These are phyloP conservation scores for Habrosyne pyritoides DNA, from an alignment of 2,888 invertebrate species.

Conservation along the genomic window DNA sequence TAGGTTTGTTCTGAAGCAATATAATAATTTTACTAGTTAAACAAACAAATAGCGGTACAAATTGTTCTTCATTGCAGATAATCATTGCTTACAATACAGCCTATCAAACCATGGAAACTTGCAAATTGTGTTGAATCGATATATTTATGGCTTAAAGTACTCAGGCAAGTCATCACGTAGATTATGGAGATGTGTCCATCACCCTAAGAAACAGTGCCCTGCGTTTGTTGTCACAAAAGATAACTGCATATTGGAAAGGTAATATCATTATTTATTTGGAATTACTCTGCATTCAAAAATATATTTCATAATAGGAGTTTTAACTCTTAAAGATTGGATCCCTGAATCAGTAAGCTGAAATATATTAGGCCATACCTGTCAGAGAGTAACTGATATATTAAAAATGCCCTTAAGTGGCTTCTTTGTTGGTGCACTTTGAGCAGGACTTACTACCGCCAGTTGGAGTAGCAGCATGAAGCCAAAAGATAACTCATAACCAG, in stretches of 20 bases:
- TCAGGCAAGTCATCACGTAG: conserved; percentile 44
- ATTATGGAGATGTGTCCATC: conserved; percentile 70
- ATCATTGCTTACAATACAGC: conserved; percentile 55
- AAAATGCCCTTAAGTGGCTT: conserved; percentile 42
- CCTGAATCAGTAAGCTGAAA: no score
- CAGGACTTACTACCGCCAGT: background rate
- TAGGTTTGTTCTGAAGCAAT: background rate
- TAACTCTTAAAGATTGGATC: no score
- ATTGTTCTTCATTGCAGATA: background rate
- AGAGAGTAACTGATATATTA: conserved; percentile 10
- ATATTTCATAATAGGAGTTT: no score
- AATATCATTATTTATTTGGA: background rate
- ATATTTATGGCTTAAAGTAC: conserved; percentile 64
- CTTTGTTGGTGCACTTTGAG: no score
- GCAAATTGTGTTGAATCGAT: conserved; percentile 68
- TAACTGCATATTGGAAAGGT: background rate
- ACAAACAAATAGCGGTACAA: conserved; percentile 6
- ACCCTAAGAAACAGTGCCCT: conserved; percentile 56
- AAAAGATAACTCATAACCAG: background rate
- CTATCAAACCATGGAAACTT: conserved; percentile 67
- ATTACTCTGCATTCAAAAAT: no score
- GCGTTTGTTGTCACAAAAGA: conserved; percentile 64
- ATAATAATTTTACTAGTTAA: background rate
- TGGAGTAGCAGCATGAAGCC: background rate
- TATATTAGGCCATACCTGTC: no score